These are phyloP conservation scores for Diachasmimorpha longicaudata DNA, from an alignment of 1,140 invertebrate genomes.

Conservation along the genomic window DNA sequence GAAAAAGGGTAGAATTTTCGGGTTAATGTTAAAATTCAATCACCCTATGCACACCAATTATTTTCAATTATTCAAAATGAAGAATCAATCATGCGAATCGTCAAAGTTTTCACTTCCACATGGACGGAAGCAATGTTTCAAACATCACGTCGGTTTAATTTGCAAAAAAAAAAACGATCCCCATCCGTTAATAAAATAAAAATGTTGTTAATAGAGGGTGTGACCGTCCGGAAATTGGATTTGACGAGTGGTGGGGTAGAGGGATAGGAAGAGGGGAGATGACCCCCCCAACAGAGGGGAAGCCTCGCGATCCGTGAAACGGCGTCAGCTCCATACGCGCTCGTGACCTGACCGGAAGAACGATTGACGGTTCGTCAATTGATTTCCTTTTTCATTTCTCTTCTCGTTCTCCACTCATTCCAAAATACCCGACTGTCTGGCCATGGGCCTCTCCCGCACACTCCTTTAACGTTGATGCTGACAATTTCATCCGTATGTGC, in stretches of 20 bases:
- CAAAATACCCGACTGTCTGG: background rate
- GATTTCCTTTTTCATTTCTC: conserved; percentile 1
- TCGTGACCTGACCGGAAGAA: conserved; percentile 1
- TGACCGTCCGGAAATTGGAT: conserved; percentile 4
- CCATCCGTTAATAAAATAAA: background rate
- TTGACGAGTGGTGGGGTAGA: background rate
- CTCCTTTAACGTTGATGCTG: background rate
- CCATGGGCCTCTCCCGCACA: background rate
- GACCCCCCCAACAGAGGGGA: background rate
- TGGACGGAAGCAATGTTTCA: background rate
- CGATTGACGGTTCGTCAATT: conserved; percentile 5
- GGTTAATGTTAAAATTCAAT: background rate
- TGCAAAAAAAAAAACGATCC: background rate
- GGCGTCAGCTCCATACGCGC: background rate
- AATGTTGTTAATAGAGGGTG: background rate
- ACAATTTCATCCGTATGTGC: background rate
- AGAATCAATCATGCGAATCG: background rate
- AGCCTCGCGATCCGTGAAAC: background rate
- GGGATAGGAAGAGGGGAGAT: background rate
- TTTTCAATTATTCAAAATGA: background rate
- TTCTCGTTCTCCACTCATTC: background rate
- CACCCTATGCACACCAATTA: background rate
- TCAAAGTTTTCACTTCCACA: background rate
- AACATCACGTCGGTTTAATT: background rate
- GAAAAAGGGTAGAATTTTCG: no score